Conservation (phyloP, 2,888 invertebrate species). For the Julus scandinavius region DNA sequence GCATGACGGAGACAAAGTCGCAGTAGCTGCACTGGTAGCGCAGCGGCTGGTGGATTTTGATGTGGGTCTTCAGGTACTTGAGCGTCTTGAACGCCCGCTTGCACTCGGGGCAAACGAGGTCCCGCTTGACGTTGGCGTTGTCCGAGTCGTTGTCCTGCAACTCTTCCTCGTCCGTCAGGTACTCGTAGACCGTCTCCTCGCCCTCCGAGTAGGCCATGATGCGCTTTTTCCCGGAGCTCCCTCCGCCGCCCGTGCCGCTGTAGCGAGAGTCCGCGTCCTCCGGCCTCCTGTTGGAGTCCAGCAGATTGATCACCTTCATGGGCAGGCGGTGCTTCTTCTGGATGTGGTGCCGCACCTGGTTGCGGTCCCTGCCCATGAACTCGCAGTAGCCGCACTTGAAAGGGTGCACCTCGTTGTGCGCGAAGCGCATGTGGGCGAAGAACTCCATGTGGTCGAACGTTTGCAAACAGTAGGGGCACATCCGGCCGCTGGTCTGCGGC, state of each 20-base stretch:
- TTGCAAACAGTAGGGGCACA: conserved; percentile 57
- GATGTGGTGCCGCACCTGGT: conserved; percentile 60
- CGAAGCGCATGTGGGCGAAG: conserved; percentile 59
- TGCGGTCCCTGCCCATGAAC: conserved; percentile 60
- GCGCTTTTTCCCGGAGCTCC: conserved; percentile 37
- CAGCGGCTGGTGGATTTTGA: conserved; percentile 57
- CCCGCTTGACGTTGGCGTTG: background rate
- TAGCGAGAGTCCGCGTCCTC: background rate
- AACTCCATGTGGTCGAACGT: conserved; percentile 57
- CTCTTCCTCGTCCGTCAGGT: conserved; percentile 58
- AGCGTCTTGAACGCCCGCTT: conserved; percentile 57
- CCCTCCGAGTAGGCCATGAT: conserved; percentile 58
- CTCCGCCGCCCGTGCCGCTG: background rate
- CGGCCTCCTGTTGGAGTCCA: background rate
- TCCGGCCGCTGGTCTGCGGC: conserved; percentile 50
- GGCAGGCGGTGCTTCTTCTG: conserved; percentile 59
- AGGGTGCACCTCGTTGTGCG: conserved; percentile 59
- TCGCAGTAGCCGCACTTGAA: conserved; percentile 60
- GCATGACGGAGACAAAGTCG: conserved; percentile 57
- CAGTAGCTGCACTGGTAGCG: conserved; percentile 58
- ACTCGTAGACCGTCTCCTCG: conserved; percentile 58
- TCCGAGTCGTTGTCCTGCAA: conserved; percentile 49
- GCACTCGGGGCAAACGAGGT: conserved; percentile 57
- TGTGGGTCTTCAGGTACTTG: conserved; percentile 58
- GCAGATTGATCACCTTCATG: conserved; percentile 53